phyloP scores from a whole-genome alignment of 2,888 invertebrate species.

The Aphelenchoides bicaudatus region DNA sequence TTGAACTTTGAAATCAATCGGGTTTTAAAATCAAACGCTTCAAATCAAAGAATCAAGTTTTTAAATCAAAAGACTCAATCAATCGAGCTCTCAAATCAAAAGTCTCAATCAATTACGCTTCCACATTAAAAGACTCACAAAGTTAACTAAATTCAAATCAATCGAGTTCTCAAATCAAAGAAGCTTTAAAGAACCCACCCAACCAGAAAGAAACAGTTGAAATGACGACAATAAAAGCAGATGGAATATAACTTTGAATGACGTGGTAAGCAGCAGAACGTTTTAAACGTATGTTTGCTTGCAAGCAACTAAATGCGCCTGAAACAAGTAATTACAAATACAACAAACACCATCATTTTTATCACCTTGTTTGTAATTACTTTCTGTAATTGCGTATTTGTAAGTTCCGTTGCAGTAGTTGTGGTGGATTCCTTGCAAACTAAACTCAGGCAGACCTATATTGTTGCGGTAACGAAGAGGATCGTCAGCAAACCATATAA shows the following conservation, averaged over 20 bases:
- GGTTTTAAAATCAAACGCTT: no score
- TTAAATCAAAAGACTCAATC: neutral
- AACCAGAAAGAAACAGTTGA: conserved; percentile 51
- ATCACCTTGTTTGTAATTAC: conserved; percentile 40
- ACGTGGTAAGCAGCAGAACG: conserved; percentile 56
- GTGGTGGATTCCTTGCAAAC: conserved; percentile 34
- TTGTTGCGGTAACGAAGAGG: conserved; percentile 53
- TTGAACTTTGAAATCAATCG: no score
- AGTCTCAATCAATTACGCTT: no score
- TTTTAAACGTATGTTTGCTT: conserved; percentile 45
- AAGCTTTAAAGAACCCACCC: conserved; percentile 17
- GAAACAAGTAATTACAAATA: conserved; percentile 18
- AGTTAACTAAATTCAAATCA: no score
- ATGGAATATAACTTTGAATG: conserved; percentile 48
- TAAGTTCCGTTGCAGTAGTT: conserved; percentile 47
- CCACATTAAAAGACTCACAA: no score
- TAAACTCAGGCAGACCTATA: conserved; percentile 55
- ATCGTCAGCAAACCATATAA: conserved; percentile 50
- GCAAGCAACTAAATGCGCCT: conserved; percentile 56
- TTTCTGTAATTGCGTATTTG: conserved; percentile 51
- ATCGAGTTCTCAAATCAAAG: no score
- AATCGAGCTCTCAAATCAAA: neutral
- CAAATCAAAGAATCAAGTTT: no score
- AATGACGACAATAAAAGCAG: conserved; percentile 43
- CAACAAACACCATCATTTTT: neutral